Percentiles rank a stretch among this genome's conserved stretches.
Evolutionary conservation across 2,888 invertebrate species (phyloP).

Genomic region (Conops quadrifasciatus): DNA sequence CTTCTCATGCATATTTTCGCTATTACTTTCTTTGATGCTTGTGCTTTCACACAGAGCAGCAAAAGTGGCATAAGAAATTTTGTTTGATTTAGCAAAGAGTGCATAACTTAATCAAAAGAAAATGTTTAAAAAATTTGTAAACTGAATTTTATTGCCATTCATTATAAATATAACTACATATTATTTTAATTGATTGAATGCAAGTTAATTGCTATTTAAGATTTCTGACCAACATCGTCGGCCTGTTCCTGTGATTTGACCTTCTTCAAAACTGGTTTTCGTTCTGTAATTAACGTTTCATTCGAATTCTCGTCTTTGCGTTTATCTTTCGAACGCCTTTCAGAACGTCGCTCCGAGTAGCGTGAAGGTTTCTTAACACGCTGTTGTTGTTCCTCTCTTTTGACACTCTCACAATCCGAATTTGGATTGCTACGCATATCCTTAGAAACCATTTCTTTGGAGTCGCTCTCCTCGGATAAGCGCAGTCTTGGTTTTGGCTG

Average conservation of each 20-base stretch:
- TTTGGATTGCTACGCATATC: constrained; percentile 49
- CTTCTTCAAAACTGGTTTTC: constrained; percentile 7
- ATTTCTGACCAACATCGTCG: constrained; percentile 4
- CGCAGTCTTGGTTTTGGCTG: constrained; percentile 72
- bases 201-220: neutral
- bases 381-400: constrained; percentile 48
- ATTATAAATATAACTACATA: neutral
- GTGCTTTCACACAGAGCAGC: too few species aligned
- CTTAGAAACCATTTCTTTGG: constrained; percentile 41
- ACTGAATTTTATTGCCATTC: too few species aligned
- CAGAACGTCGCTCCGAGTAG: constrained; percentile 54
- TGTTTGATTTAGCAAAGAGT: too few species aligned
- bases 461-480: constrained; percentile 53
- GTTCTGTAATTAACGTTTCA: neutral
- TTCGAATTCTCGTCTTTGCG: constrained; percentile 24
- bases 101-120: too few species aligned
- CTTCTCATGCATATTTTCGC: too few species aligned
- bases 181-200: neutral
- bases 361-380: constrained; percentile 52
- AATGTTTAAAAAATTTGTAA: too few species aligned
- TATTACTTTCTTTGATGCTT: too few species aligned
- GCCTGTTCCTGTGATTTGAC: constrained; percentile 9
- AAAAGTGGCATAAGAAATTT: too few species aligned
- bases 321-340: constrained; percentile 45
- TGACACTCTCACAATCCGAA: constrained; percentile 52